Evolutionary conservation across 1,140 invertebrate genomes (phyloP).

Genomic region (Matsumurasca onukii): DNA sequence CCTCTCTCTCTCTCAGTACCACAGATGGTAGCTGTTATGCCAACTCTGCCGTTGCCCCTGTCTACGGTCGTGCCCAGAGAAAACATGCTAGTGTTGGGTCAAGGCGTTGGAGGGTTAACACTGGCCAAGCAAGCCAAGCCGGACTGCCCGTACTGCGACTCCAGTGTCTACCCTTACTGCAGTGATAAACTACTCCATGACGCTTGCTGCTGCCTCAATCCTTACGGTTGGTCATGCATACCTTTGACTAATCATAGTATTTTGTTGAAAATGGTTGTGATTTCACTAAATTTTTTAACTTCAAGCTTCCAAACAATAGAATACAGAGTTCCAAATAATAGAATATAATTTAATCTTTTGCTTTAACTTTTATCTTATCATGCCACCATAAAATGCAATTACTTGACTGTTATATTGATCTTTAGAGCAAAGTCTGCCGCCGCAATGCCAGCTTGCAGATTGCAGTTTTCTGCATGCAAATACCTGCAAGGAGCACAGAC

Average conservation of each 20-base stretch:
- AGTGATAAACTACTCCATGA: slow-evolving; percentile 71
- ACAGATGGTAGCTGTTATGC: too few species aligned
- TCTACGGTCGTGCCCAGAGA: neutral
- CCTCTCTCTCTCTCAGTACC: too few species aligned
- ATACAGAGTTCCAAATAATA: too few species aligned
- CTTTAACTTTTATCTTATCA: too few species aligned
- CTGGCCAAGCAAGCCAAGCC: slow-evolving; percentile 11
- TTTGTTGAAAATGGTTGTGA: too few species aligned
- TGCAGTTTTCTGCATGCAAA: slow-evolving; percentile 73
- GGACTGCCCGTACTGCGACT: slow-evolving; percentile 67
- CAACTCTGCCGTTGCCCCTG: neutral
- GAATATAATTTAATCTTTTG: too few species aligned
- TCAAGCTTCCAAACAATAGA: too few species aligned
- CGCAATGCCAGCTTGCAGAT: slow-evolving; percentile 63
- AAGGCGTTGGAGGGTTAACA: neutral
- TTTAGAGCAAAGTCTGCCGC: slow-evolving; percentile 50
- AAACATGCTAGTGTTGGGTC: neutral
- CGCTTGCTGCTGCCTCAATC: slow-evolving; percentile 64
- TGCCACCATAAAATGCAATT: too few species aligned
- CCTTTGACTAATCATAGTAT: too few species aligned
- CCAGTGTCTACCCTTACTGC: slow-evolving; percentile 72
- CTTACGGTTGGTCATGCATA: slow-evolving; percentile 53
- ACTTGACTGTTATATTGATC: slow-evolving; percentile 24
- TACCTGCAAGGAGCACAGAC: slow-evolving; percentile 65
- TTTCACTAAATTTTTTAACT: too few species aligned